phyloP scores from a whole-genome alignment of 2,113 vertebrate species.

The Scatophagus argus region DNA sequence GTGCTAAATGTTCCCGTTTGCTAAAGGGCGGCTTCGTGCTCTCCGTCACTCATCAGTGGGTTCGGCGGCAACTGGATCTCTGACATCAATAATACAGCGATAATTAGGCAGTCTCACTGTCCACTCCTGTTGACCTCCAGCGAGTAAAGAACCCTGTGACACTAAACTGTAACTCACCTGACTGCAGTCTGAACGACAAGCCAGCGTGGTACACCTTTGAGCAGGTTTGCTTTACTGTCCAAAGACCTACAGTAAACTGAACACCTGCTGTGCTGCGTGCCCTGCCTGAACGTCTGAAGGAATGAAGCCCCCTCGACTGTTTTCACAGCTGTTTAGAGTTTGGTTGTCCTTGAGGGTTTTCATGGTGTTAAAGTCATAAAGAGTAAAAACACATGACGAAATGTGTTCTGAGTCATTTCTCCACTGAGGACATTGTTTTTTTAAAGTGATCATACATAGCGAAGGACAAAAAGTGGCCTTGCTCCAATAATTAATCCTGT shows the following conservation, averaged over 20 bases:
- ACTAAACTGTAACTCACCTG: constrained; percentile 35
- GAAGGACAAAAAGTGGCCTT: background rate
- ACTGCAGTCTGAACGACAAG: constrained; percentile 17
- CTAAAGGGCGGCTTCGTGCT: background rate
- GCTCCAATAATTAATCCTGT: background rate
- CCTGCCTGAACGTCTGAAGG: background rate
- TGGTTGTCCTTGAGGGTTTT: background rate
- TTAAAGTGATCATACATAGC: background rate
- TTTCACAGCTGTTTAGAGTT: background rate
- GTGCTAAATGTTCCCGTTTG: background rate
- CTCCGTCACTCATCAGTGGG: constrained; percentile 7
- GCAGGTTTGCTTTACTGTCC: background rate
- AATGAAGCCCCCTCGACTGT: too few species aligned
- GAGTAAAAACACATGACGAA: background rate
- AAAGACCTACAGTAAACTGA: background rate
- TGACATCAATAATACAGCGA: constrained; percentile 74
- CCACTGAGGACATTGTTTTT: background rate
- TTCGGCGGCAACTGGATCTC: constrained; percentile 59
- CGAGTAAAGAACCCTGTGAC: constrained; percentile 47
- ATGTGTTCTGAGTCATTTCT: background rate
- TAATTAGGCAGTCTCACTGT: constrained; percentile 41
- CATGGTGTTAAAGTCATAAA: background rate
- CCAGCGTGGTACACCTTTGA: too few species aligned
- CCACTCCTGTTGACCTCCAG: constrained; percentile 45
- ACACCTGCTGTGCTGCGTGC: background rate